Percentiles rank a stretch among this genome's conserved stretches.
Evolutionary conservation across 1,140 invertebrate species (phyloP).

Genomic region (Trichogramma pretiosum): DNA sequence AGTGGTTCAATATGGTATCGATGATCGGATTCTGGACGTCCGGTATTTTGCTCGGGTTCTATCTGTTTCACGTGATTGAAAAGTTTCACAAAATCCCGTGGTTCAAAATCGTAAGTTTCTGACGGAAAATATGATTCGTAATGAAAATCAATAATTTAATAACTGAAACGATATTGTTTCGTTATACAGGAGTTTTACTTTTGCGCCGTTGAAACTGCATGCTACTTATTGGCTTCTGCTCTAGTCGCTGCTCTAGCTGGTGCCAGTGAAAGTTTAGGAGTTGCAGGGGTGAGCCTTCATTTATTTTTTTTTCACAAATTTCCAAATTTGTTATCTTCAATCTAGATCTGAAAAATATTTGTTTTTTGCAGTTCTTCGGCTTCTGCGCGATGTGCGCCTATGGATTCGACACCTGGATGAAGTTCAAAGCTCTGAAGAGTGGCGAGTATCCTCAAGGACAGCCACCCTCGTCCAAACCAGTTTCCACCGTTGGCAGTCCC

Average conservation of each 20-base stretch:
- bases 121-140: conserved; percentile 2
- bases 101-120: conserved; percentile 66
- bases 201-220: conserved; percentile 59
- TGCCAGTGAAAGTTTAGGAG: conserved; percentile 44
- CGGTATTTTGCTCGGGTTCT: conserved; percentile 67
- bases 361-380: conserved; percentile 76
- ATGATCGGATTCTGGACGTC: conserved; percentile 82
- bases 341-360: no score
- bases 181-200: conserved; percentile 60
- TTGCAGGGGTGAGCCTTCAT: conserved; percentile 55
- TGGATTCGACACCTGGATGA: conserved; percentile 67
- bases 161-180: conserved; percentile 6
- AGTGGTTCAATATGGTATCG: conserved; percentile 74
- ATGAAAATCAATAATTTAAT: background rate
- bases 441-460: conserved; percentile 68
- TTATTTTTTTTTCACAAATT: conserved; percentile 4
- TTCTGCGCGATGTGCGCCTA: conserved; percentile 69
- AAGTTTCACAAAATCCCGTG: conserved; percentile 79
- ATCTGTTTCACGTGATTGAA: conserved; percentile 78
- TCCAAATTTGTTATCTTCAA: no score
- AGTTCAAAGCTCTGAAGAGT: conserved; percentile 54
- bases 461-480: conserved; percentile 54
- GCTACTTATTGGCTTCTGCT: conserved; percentile 62
- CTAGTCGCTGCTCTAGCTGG: conserved; percentile 47
- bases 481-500: conserved; percentile 48